These are phyloP conservation scores for Patiria pectinifera DNA, from an alignment of 53 echinoderm and acorn worm species.

Conservation along the genomic window DNA sequence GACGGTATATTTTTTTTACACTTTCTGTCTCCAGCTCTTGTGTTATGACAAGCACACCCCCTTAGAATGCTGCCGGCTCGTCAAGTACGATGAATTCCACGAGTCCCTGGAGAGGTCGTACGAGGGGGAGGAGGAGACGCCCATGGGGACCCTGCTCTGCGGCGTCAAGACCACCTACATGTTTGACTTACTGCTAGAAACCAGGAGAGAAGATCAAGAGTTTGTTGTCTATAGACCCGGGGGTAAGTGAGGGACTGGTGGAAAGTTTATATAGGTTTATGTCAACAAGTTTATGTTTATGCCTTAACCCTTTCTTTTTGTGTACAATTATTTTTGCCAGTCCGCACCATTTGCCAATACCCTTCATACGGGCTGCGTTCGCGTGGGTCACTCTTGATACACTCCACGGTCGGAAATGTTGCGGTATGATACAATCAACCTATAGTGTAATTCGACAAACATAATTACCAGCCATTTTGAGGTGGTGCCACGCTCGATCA, in stretches of 20 bases:
- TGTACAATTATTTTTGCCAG: too few relatives aligned
- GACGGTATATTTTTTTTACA: not conserved
- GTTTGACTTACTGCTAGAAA: conserved; percentile 96
- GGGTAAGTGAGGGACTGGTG: conserved; percentile 64
- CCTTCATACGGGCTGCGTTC: too few relatives aligned
- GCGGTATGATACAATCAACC: too few relatives aligned
- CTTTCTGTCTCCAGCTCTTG: conserved; percentile 61
- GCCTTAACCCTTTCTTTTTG: too few relatives aligned
- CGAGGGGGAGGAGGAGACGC: conserved; percentile 83
- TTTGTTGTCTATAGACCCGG: conserved; percentile 93
- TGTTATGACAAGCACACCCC: conserved; percentile 80
- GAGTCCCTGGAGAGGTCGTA: conserved; percentile 94
- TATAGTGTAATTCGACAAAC: too few relatives aligned
- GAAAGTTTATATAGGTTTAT: not conserved
- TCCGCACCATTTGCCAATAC: too few relatives aligned
- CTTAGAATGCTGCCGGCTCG: conserved; percentile 83
- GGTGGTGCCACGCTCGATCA: too few relatives aligned
- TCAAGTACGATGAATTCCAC: conserved; percentile 98
- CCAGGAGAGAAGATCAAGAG: conserved; percentile 83
- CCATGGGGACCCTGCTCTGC: conserved; percentile 82
- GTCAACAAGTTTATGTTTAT: too few relatives aligned
- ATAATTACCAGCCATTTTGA: too few relatives aligned
- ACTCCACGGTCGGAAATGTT: too few relatives aligned
- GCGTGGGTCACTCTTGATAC: too few relatives aligned
- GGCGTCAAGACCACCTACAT: conserved; percentile 96